A percentile compares a stretch with the other conserved stretches of the same genome.
phyloP scores from a whole-genome alignment of 2,113 vertebrate species.

The Python bivittatus region DNA sequence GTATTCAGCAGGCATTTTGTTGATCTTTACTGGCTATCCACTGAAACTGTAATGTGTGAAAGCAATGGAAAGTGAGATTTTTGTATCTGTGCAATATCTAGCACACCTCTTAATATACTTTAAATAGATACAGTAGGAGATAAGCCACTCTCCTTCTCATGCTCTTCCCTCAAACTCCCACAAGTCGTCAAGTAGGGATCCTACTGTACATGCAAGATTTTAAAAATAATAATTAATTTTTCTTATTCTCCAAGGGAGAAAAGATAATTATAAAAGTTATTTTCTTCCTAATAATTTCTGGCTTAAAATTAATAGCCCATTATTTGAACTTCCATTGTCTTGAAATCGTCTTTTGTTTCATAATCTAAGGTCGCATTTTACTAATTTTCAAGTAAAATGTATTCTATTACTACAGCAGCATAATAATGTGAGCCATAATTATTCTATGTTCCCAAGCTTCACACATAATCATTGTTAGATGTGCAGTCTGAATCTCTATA shows the following conservation, averaged over 20 bases:
- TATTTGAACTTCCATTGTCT: neutral
- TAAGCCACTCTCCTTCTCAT: neutral
- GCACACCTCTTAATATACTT: neutral
- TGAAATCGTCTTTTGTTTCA: neutral
- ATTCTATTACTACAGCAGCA: conserved; percentile 22
- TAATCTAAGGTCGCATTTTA: neutral
- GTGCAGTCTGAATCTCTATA: neutral
- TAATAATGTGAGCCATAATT: neutral
- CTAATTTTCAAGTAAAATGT: conserved; percentile 7
- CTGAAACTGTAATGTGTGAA: neutral
- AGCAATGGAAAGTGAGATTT: neutral
- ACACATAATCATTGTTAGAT: neutral
- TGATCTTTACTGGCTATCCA: neutral
- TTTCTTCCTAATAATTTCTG: neutral
- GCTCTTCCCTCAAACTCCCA: neutral
- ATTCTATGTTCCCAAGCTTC: neutral
- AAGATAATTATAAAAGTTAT: neutral
- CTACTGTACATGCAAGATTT: neutral
- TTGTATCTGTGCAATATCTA: neutral
- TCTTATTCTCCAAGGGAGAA: conserved; percentile 15
- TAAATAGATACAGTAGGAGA: neutral
- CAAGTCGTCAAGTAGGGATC: neutral
- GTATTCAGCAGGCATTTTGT: neutral
- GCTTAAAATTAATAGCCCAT: neutral
- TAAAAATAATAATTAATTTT: neutral